A percentile compares a stretch with the other conserved stretches of the same genome.
Conservation (phyloP, 2,113 vertebrate genomes). For the Gambusia holbrooki region DNA sequence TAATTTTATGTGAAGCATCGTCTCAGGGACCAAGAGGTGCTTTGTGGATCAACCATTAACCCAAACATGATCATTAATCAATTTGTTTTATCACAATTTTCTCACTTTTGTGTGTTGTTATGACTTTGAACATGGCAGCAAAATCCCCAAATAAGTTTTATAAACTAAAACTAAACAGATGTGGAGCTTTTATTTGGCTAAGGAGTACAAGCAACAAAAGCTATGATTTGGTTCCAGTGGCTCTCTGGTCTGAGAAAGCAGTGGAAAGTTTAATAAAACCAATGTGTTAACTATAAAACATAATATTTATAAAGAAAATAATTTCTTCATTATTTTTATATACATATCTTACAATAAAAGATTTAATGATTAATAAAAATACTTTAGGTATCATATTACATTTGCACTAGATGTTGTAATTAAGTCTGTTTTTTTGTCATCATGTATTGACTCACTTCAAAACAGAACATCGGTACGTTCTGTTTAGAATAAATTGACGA, state of each 20-base stretch:
- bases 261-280: too few relatives aligned
- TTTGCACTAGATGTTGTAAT: background rate
- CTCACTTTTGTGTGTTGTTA: background rate
- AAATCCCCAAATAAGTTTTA: background rate
- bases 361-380: background rate
- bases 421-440: background rate
- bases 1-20: background rate
- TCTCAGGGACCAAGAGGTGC: background rate
- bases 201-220: background rate
- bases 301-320: too few relatives aligned
- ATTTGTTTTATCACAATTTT: background rate
- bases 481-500: slow-evolving; percentile 13
- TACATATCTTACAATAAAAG: background rate
- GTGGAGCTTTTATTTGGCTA: background rate
- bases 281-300: too few relatives aligned
- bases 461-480: slow-evolving; percentile 6
- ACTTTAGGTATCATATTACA: background rate
- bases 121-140: background rate
- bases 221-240: background rate
- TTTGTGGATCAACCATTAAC: background rate
- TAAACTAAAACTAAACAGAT: background rate
- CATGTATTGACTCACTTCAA: background rate
- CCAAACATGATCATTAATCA: background rate
- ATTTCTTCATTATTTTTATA: background rate
- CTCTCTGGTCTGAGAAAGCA: background rate